These are phyloP conservation scores for Gallinago stenura DNA, from an alignment of 2,797 vertebrate species.

Conservation along the genomic window DNA sequence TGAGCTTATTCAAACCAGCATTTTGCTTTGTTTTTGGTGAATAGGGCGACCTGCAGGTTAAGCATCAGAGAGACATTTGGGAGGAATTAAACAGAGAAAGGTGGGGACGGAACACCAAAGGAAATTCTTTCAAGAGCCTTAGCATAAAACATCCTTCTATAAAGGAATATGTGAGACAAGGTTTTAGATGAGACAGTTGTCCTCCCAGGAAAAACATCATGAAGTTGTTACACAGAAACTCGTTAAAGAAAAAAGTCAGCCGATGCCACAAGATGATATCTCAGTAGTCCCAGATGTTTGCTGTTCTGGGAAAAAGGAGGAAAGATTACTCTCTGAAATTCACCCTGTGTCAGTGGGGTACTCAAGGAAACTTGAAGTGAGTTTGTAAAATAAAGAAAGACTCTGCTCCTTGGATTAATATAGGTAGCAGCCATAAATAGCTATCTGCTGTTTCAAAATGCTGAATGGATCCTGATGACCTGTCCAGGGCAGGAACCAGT, in stretches of 20 bases:
- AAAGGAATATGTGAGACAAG: conserved; percentile 9
- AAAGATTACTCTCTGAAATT: conserved; percentile 44
- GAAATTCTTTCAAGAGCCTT: conserved; percentile 50
- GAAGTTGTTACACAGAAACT: conserved; percentile 57
- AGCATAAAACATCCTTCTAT: not conserved
- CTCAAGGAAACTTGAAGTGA: conserved; percentile 16
- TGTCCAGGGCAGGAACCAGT: not conserved
- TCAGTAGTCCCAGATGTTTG: conserved; percentile 57
- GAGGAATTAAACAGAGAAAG: conserved; percentile 37
- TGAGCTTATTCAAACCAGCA: conserved; percentile 46
- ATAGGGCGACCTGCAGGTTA: conserved; percentile 30
- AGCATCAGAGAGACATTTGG: conserved; percentile 38
- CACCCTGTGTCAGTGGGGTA: not conserved
- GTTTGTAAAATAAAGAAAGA: conserved; percentile 23
- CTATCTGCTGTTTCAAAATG: not conserved
- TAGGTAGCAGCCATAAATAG: conserved; percentile 18
- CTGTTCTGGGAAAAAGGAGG: conserved; percentile 48
- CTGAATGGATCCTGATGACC: not conserved
- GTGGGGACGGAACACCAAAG: conserved; percentile 10
- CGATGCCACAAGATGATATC: conserved; percentile 39
- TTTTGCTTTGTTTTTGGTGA: conserved; percentile 37
- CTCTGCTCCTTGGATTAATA: not conserved
- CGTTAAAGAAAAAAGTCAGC: not conserved
- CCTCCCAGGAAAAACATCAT: conserved; percentile 55
- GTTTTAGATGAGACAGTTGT: conserved; percentile 48